Base-by-base conservation (phyloP, 2,113 vertebrate genomes). In the Trichomycterus rosablanca region DNA sequence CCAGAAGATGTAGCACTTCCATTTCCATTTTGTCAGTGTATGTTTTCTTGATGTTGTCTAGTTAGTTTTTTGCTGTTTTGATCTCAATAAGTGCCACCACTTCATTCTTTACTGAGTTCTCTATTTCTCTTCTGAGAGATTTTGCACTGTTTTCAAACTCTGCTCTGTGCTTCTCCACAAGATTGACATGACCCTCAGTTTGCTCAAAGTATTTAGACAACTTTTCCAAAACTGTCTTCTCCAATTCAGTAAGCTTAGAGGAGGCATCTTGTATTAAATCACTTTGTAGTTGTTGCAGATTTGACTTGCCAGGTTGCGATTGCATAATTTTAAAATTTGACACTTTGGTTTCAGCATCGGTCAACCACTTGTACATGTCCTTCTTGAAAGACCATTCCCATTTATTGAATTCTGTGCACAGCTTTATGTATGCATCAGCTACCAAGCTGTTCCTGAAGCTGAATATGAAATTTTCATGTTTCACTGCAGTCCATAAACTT, bases 381-480 rank as follows among this genome's bases (percentile, higher is more conserved):
- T 68, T 59, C n/a, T 54, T 37, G 6, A 71, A 70, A 0, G 12
- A 14, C 76, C 67, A 73, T 35, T 78, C 63, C 70, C 60, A 78
- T 2, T 2, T 59, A 32, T 55, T 74, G 23, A 39, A 74, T 22
- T 75, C 59, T 0, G 15, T 32, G 8, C 66, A 73, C 16, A 77
- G 59, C 10, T 53, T 64, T 11, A 50, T 15, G 23, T 74, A 76
- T 0, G 74, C 76, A 28, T 78, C 68, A 11, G 74, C 72, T 1
- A 68, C 69, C 2, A 74, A 55, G 9, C 62, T 74, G 28, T 78
- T 78, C 3, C 68, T 46, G 37, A 78, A 78, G 37, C 70, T 73
- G 67, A 76, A 78, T 22, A 77, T 67, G 42, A 77, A 77, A 24
- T 67, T 71, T 30, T 78, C 71, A 12, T 55, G 58, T 20, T 67